A percentile compares a stretch with the other conserved stretches of the same genome.
Conservation (phyloP, 1,140 invertebrate genomes). For the Geopemphigus sp. region DNA sequence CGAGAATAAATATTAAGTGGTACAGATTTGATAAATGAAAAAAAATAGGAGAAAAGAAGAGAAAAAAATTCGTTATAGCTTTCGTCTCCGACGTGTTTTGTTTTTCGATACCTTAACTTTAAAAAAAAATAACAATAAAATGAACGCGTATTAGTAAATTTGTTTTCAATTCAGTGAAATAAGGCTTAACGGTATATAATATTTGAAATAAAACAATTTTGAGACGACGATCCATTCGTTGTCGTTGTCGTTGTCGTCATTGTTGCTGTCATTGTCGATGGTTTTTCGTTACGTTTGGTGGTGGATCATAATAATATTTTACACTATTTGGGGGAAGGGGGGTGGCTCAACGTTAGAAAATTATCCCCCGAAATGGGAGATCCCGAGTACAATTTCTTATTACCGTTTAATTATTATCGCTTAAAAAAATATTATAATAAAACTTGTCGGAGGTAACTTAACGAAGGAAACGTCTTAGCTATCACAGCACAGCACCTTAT, state of each 20-base stretch:
- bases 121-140: conserved; percentile 9
- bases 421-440: conserved; percentile 49
- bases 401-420: conserved; percentile 23
- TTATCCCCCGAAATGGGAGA: conserved; percentile 26
- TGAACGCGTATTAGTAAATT: conserved; percentile 15
- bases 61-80: conserved; percentile 4
- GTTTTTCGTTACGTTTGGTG: too few species aligned
- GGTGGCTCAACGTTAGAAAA: conserved; percentile 43
- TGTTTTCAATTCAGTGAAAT: conserved; percentile 30
- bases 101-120: not conserved
- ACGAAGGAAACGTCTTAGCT: conserved; percentile 49
- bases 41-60: not conserved
- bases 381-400: conserved; percentile 21
- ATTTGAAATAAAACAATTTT: conserved; percentile 27
- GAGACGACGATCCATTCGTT: conserved; percentile 30
- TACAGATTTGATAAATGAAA: conserved; percentile 42
- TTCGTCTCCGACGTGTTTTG: conserved; percentile 30
- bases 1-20: not conserved
- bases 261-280: too few species aligned
- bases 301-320: too few species aligned
- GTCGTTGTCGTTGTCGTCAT: too few species aligned
- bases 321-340: too few species aligned
- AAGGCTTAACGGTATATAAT: conserved; percentile 28
- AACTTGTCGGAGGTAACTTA: conserved; percentile 48
- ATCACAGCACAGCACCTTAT: conserved; percentile 49